Conservation (phyloP, 2,113 vertebrate genomes). For the Oxygymnocypris stewartii region DNA sequence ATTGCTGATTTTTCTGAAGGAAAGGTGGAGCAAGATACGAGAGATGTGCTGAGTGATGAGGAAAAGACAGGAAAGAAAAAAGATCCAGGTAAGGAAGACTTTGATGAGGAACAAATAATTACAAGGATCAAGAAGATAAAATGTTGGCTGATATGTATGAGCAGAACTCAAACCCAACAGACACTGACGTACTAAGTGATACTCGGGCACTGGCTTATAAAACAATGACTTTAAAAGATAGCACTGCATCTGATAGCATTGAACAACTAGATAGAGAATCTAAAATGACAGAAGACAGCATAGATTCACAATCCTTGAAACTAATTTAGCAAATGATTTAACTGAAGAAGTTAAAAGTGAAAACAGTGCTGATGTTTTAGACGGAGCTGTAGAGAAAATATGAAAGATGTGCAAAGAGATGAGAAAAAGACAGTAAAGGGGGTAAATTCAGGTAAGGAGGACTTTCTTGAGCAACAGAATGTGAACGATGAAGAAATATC, state of each 20-base stretch:
- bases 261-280: neutral
- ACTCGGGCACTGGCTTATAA: neutral
- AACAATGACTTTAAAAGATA: constrained; percentile 8
- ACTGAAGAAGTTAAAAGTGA: constrained; percentile 3
- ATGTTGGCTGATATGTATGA: neutral
- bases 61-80: constrained; percentile 12
- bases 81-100: constrained; percentile 44
- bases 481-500: neutral
- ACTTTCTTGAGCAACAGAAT: constrained; percentile 31
- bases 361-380: neutral
- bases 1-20: neutral
- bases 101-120: constrained; percentile 17
- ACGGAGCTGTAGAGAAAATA: neutral
- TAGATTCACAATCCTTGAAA: constrained; percentile 5
- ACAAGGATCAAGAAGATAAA: neutral
- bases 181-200: neutral
- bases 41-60: neutral
- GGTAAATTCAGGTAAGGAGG: constrained; percentile 39
- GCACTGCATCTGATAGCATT: neutral
- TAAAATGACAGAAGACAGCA: constrained; percentile 3
- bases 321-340: neutral
- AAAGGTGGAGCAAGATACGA: neutral
- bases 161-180: neutral
- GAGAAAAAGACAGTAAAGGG: constrained; percentile 1
- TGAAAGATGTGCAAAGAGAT: neutral